Evolutionary conservation across 2,888 invertebrate genomes (phyloP).

Genomic region (Eurytoma adleriae): DNA sequence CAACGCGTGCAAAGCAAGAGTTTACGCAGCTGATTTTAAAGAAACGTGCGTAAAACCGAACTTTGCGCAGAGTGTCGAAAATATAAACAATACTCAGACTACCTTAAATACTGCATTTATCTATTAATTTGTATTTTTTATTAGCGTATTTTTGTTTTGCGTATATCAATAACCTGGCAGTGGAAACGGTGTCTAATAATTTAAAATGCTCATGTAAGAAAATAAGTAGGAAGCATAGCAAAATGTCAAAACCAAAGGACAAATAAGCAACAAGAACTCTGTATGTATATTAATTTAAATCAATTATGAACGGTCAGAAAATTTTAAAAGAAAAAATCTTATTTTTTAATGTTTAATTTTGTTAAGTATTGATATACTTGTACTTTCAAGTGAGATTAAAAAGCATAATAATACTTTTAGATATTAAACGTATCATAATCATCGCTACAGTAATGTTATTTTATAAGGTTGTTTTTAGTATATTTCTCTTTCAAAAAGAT

Average conservation of each 20-base stretch:
- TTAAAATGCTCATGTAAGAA: background rate
- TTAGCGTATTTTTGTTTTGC: too few relatives aligned
- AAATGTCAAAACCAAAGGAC: conserved; percentile 42
- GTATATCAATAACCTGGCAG: too few relatives aligned
- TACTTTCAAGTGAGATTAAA: background rate
- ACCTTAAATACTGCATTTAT: too few relatives aligned
- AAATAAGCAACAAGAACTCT: conserved; percentile 23
- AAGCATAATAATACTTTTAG: background rate
- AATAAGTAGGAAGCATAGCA: background rate
- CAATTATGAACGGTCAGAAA: background rate
- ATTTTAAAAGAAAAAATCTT: conserved; percentile 10
- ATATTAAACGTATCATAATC: conserved; percentile 2
- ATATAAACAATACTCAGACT: too few relatives aligned
- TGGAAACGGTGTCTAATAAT: too few relatives aligned
- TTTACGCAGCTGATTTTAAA: too few relatives aligned
- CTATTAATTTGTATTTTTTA: too few relatives aligned
- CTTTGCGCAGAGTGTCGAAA: too few relatives aligned
- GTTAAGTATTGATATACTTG: background rate
- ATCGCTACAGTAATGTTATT: conserved; percentile 1
- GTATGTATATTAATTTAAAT: conserved; percentile 14
- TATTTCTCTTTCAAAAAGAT: background rate
- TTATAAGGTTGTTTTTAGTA: background rate
- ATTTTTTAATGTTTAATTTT: conserved; percentile 25
- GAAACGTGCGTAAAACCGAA: too few relatives aligned
- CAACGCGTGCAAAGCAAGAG: too few relatives aligned